Evolutionary conservation across 2,888 invertebrate species (phyloP), one percentile per base, ranked within the genome.

Genomic region (Allolobophora icterica): DNA sequence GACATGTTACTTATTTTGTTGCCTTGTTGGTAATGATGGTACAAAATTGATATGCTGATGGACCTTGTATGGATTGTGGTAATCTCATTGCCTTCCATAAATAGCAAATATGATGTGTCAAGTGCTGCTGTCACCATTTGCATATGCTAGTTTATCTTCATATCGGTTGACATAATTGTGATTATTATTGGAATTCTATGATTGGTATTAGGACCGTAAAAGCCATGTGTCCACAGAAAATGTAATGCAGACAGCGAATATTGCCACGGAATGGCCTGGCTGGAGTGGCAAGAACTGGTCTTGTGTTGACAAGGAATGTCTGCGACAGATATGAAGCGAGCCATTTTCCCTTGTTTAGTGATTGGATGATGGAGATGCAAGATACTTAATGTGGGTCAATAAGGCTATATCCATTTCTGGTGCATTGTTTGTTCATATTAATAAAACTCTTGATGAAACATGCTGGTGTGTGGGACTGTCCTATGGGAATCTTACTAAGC

Each of bases 71-170:
- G n/a, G 71, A 30, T 58, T 58, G 30, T 45, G 45, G 45, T 45
- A 45, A 2, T 19, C 45, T 19, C 11, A 19, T n/a, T 71, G 71
- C 71, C 71, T 71, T 71, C 71, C 71, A 71, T n/a, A 71, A n/a
- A 71, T 71, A 71, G 71, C 71, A 71, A 17, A 71, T n/a, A 71
- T 71, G 71, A 52, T 21, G 0, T 71, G 71, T 71, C 71, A 71
- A 71, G 71, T n/a, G 71, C 71, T 71, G 71, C 71, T 71, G 71
- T 71, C n/a, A n/a, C 71, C 71, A n/a, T 71, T 71, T 71, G 71
- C n/a, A 8, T 71, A 2, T 30, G n/a, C 71, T 11, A 71, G 71
- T 71, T 71, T 71, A 71, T 71, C 71, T 71, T 71, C 71, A n/a
- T 71, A 71, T 71, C n/a, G 71, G 30, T 71, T 8, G 71, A n/a